Conservation (phyloP, 2,797 vertebrate genomes). For the Heliangelus exortis region DNA sequence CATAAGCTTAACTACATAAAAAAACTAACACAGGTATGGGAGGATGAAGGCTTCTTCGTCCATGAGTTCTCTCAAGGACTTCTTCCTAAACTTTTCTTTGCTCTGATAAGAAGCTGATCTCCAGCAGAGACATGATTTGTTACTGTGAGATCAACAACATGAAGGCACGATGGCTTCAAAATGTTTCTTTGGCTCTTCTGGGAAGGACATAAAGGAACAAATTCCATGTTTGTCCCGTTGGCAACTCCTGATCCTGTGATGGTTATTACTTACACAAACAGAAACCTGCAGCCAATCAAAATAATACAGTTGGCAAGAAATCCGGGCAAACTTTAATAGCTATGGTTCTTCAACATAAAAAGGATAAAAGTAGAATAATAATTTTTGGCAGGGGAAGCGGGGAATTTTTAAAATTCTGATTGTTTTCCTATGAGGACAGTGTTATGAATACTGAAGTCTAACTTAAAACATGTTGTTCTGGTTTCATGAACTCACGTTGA, state of each 20-base stretch:
- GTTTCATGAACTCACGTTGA: neutral
- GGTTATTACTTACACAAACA: slow-evolving; percentile 73
- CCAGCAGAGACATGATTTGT: neutral
- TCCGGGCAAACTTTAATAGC: slow-evolving; percentile 73
- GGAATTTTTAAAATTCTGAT: slow-evolving; percentile 66
- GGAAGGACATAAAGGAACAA: slow-evolving; percentile 64
- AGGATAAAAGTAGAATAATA: slow-evolving; percentile 74
- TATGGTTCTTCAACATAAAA: slow-evolving; percentile 65
- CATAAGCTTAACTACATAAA: neutral
- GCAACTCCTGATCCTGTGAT: slow-evolving; percentile 59
- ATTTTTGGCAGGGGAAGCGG: slow-evolving; percentile 55
- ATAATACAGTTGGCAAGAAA: slow-evolving; percentile 70
- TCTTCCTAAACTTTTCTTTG: neutral
- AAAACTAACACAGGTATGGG: neutral
- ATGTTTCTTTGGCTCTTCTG: slow-evolving; percentile 52
- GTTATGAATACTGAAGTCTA: slow-evolving; percentile 59
- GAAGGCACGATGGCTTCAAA: slow-evolving; percentile 44
- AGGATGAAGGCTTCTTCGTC: neutral
- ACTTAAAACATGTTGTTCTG: slow-evolving; percentile 56
- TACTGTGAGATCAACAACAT: neutral
- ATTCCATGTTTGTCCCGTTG: slow-evolving; percentile 63
- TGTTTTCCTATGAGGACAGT: slow-evolving; percentile 65
- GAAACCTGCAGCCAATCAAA: slow-evolving; percentile 70
- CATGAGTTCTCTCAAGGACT: neutral
- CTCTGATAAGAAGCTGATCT: neutral